Base-by-base conservation (phyloP, 2,888 invertebrate species). In the Lottia scabra region DNA sequence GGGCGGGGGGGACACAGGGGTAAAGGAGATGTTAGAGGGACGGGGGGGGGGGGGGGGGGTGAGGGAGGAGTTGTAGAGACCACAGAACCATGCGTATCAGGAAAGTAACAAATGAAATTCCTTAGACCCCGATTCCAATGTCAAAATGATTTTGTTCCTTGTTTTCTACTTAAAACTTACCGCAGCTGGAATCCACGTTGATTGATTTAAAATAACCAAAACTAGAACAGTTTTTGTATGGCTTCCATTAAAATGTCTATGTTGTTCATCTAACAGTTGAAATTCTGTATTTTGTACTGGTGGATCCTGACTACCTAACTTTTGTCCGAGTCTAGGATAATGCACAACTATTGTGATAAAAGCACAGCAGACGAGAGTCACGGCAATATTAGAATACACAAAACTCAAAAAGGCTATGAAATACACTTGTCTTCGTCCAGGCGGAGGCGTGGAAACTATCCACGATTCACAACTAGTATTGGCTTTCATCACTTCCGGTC, bases 141-240 rank as follows among this genome's bases (percentile, higher is more conserved):
- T n/a, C n/a, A n/a, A n/a, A n/a, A n/a, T n/a, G n/a, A n/a, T n/a
- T n/a, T n/a, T n/a, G n/a, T n/a, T n/a, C n/a, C n/a, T n/a, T n/a
- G n/a, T n/a, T n/a, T n/a, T n/a, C n/a, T n/a, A n/a, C n/a, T 30
- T 30, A 26, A 65, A 13, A 1, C 82, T 76, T 76, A 82, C 83
- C 74, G 82, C 64, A 16, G 78, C 73, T 8, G 83, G 83, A 23
- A 83, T 74, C 83, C 83, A 83, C 2, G 83, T 79, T 8, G 81
- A 72, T 27, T 81, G 80, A 67, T 79, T 72, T 15, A 80, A 68
- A 12, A 81, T n/a, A 1, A 79, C 74, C 12, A 82, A 73, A 0
- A 76, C 72, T 5, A 80, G 63, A 2, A 80, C 76, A 78, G 81
- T 73, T 27, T 75, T 72, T 15, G 78, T 74, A 63, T 81, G 74